These are phyloP conservation scores for Drosophila melanosoma DNA, from an alignment of 2,888 invertebrate species.

Conservation along the genomic window DNA sequence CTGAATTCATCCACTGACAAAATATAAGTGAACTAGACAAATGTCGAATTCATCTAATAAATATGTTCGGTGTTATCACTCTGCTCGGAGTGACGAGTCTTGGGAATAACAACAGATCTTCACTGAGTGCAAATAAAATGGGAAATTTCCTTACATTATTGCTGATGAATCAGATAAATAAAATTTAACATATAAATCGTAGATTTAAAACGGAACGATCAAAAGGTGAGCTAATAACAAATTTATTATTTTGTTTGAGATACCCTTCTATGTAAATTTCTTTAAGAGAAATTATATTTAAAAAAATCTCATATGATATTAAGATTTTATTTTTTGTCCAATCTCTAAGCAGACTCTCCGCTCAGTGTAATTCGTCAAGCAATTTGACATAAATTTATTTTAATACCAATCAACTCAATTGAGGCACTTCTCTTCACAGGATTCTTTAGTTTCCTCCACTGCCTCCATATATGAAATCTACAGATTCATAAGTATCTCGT, in stretches of 20 bases:
- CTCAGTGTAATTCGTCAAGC: neutral
- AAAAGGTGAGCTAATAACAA: neutral
- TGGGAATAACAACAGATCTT: neutral
- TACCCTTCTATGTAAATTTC: neutral
- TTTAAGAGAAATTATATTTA: neutral
- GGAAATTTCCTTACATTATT: too few relatives aligned
- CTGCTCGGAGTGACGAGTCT: neutral
- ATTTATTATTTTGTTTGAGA: neutral
- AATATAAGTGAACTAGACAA: neutral
- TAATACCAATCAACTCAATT: slow-evolving; percentile 17
- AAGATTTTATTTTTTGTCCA: neutral
- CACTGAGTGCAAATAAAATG: too few relatives aligned
- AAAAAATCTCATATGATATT: neutral
- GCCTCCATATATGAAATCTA: too few relatives aligned
- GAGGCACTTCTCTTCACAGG: slow-evolving; percentile 62
- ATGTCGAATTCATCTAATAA: neutral
- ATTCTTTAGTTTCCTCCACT: slow-evolving; percentile 5
- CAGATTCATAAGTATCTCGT: too few relatives aligned
- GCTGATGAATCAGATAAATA: too few relatives aligned
- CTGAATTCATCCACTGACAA: neutral
- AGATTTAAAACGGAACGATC: neutral
- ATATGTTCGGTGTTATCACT: slow-evolving; percentile 3
- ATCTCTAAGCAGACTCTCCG: neutral
- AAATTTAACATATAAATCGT: too few relatives aligned
- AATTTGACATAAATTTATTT: neutral